Percentiles rank a stretch among this genome's conserved stretches.
These are phyloP conservation scores for Myzus persicae DNA, from an alignment of 1,140 invertebrate species.

Conservation along the genomic window DNA sequence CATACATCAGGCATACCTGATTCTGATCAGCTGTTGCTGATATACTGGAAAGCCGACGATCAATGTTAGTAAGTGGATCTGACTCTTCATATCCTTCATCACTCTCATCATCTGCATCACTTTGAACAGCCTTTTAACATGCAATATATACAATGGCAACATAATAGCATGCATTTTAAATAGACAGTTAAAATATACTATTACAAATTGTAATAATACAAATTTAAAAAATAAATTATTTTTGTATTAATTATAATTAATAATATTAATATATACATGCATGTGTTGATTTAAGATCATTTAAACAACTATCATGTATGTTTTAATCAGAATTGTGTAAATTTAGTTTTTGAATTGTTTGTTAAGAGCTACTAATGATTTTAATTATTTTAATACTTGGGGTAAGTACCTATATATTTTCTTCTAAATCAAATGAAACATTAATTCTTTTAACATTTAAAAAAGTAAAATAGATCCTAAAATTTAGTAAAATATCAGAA, in stretches of 20 bases:
- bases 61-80: conserved; percentile 63
- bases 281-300: not conserved
- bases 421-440: not conserved
- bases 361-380: not conserved
- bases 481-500: not conserved
- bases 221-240: not conserved
- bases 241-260: not conserved
- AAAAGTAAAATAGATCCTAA: not conserved
- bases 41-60: conserved; percentile 63
- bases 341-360: not conserved
- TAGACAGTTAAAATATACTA: not conserved
- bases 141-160: conserved; percentile 25
- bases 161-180: not conserved
- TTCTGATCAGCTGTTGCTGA: conserved; percentile 40
- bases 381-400: not conserved
- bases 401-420: not conserved
- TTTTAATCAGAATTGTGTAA: not conserved
- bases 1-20: conserved; percentile 37
- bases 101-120: conserved; percentile 64
- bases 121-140: conserved; percentile 64
- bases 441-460: not conserved
- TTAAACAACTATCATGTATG: not conserved
- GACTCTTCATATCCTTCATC: conserved; percentile 64
- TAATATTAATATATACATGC: not conserved
- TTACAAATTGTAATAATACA: not conserved